Base-by-base conservation (phyloP, 2,797 vertebrate genomes). In the Aldrovandia affinis region DNA sequence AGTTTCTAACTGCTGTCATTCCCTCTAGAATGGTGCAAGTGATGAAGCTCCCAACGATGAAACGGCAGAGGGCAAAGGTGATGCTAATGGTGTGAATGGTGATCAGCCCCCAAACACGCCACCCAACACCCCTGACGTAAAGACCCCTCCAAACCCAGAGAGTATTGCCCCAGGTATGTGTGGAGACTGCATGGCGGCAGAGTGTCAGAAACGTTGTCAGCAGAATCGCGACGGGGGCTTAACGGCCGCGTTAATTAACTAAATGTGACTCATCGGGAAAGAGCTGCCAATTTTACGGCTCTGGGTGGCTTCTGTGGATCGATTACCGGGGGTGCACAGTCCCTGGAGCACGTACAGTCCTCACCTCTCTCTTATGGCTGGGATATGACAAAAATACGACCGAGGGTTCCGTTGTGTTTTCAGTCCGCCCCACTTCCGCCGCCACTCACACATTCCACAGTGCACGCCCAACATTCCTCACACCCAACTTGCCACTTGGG, bases 151-250 rank as follows among this genome's bases (percentile, higher is more conserved):
- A 5, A 94, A 97, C 89, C 97, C 97, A 68, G 96, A 96, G 81
- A 95, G 83, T 84, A 97, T 98, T 0, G 97, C 98, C 42, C 97
- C 98, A 88, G 98, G 98, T 99, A 94, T 93, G 61, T 92, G 70
- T 3, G 36, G 39, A 44, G 10, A 57, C 5, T 14, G 10, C 55
- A 20, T 14, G 10, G 7, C 18, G 18, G 55, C 55, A 20, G 55
- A 2, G 10, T 57, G 55, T 3, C 18, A 20, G 10, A 14, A 57
- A 57, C 4, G 55, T 50, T 12, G 1, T 44, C 70, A 44, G 70
- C 70, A 25, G 22, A 75, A n/a, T 25, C 7, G 12, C 39, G 39
- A 44, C 20, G 22, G n/a, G 36, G 39, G 2, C 36, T 44, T 75
- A 39, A 44, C 39, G 18, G 70, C 36, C 36, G 5, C 22, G 22